Percentiles rank a stretch among this genome's conserved stretches.
These are phyloP conservation scores for Aphaenogaster ashmeadi DNA, from an alignment of 1,140 invertebrate genomes.

Conservation along the genomic window DNA sequence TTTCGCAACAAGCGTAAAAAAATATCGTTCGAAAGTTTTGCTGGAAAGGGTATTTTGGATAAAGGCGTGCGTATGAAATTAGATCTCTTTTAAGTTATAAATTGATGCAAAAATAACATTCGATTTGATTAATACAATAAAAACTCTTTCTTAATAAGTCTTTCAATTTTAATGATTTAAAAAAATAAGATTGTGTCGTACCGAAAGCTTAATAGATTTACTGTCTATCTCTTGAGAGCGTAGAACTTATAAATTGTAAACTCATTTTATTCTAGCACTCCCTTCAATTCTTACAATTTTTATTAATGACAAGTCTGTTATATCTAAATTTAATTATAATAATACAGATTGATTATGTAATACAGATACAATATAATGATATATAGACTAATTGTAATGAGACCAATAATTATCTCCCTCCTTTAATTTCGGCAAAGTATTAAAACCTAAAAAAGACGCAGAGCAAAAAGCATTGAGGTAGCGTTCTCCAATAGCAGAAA, in stretches of 20 bases:
- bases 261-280: not conserved
- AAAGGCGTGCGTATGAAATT: not conserved
- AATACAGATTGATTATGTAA: not conserved
- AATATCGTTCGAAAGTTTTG: not conserved
- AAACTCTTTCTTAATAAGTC: not conserved
- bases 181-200: not conserved
- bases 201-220: not conserved
- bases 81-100: not conserved
- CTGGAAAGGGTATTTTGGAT: not conserved
- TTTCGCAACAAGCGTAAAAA: not conserved
- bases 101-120: not conserved
- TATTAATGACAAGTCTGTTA: not conserved
- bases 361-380: not conserved
- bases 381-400: not conserved
- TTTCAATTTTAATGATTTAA: not conserved
- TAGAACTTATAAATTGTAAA: not conserved
- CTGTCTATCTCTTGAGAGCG: not conserved
- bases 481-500: not conserved
- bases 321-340: constrained; percentile 16
- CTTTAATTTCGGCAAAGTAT: not conserved
- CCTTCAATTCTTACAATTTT: not conserved
- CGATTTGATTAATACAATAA: not conserved
- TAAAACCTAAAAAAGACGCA: not conserved
- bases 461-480: not conserved
- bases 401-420: not conserved